Base-by-base conservation (phyloP, 2,113 vertebrate species). In the Pogonocichla stellata region DNA sequence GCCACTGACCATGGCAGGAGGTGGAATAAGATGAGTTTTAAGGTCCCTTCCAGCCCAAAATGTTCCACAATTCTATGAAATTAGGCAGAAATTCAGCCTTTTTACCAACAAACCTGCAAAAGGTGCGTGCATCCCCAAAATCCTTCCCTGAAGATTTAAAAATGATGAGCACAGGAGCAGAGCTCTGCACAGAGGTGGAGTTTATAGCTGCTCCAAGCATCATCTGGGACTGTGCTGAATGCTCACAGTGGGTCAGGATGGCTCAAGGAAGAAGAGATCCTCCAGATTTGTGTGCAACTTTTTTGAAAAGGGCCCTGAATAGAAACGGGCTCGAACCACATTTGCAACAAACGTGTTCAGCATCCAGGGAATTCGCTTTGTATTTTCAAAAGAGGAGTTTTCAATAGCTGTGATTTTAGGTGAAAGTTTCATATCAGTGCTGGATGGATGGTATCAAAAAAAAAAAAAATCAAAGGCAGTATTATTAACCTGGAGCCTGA, bases 271-370 rank as follows among this genome's bases (percentile, higher is more conserved):
- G 51, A 60, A 64, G 18, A 61, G 6, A 72, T 48, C 50, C 75
- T 86, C 80, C 67, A 67, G 22, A 31, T 10, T 24, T 5, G 19
- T 10, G 25, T 26, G n/a, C 1, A 16, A 5, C n/a, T 19, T 42
- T 53, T 81, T 28, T 40, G 45, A 33, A 47, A 58, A 90, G 53
- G 38, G 8, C 16, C 31, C 70, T 61, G 45, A 73, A 66, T 81
- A 72, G 51, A 78, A 62, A 31, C 0, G 0, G 26, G 50, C 51
- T 78, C 0, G 0, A 61, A 29, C 8, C 31, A 22, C 60, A 31
- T 28, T 48, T 43, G 56, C 70, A 73, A 45, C 31, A 71, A 51
- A 85, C 0, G 1, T 2, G 5, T 34, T 87, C 70, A 6, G 74
- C 25, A 5, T 25, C 43, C 38, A 58, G 58, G 34, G 50, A 90